phyloP scores from a whole-genome alignment of 2,113 vertebrate species.

The Salvelinus namaycush region DNA sequence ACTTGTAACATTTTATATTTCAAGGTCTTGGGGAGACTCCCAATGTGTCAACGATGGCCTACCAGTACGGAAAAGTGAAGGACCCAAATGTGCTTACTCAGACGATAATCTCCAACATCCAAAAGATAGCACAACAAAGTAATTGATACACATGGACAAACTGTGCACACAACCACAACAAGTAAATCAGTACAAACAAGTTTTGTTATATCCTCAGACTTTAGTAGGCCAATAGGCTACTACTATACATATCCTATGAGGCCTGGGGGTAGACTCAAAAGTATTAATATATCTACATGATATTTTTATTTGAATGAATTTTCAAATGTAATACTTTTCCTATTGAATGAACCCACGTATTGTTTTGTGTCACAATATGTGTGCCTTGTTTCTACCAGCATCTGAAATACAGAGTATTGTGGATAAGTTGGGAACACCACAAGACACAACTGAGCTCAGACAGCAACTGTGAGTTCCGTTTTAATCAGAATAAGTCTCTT shows the following conservation, averaged over 20 bases:
- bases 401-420: slow-evolving; percentile 90
- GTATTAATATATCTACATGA: not conserved
- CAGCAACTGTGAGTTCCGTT: slow-evolving; percentile 86
- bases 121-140: slow-evolving; percentile 76
- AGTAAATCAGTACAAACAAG: not conserved
- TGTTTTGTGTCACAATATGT: not conserved
- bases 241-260: not conserved
- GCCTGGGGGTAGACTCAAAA: not conserved
- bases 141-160: slow-evolving; percentile 20
- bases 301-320: not conserved
- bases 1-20: slow-evolving; percentile 7
- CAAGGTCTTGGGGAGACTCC: slow-evolving; percentile 7
- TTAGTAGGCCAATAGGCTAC: not conserved
- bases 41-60: slow-evolving; percentile 65
- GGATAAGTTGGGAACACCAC: slow-evolving; percentile 85
- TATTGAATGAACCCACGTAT: not conserved
- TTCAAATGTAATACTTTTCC: not conserved
- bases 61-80: slow-evolving; percentile 61
- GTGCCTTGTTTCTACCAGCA: slow-evolving; percentile 68
- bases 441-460: slow-evolving; percentile 82
- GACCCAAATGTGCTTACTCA: slow-evolving; percentile 69
- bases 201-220: too few species aligned
- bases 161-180: not conserved
- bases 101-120: slow-evolving; percentile 74
- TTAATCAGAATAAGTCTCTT: not conserved